phyloP scores from a whole-genome alignment of 2,113 vertebrate species.

The Xenopus borealis region DNA sequence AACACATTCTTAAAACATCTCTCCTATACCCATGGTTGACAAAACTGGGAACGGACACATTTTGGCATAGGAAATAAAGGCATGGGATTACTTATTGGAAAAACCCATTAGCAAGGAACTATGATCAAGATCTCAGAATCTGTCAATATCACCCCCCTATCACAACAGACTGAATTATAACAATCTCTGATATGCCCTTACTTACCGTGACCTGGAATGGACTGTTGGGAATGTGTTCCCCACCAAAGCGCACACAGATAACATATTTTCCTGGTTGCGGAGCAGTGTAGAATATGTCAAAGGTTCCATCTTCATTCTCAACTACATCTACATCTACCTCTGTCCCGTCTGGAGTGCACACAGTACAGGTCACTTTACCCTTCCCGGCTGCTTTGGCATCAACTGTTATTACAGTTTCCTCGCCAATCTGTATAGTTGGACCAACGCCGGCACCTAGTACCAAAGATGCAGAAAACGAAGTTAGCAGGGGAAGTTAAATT shows the following conservation, averaged over 20 bases:
- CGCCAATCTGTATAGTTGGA: conserved; percentile 92
- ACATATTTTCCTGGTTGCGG: conserved; percentile 92
- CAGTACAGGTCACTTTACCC: conserved; percentile 93
- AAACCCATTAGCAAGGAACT: too few relatives aligned
- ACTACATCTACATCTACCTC: conserved; percentile 93
- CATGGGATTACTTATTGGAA: too few relatives aligned
- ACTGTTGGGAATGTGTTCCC: conserved; percentile 95
- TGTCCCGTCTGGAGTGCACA: conserved; percentile 85
- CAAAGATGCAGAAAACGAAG: conserved; percentile 10
- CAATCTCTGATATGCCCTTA: neutral
- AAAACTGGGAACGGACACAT: too few relatives aligned
- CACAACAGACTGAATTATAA: too few relatives aligned
- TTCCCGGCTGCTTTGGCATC: conserved; percentile 92
- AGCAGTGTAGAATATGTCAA: conserved; percentile 95
- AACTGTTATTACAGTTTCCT: conserved; percentile 92
- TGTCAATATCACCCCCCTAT: too few relatives aligned
- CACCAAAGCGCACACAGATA: conserved; percentile 92
- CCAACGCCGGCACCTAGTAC: conserved; percentile 81
- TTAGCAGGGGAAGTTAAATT: neutral
- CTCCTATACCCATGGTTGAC: too few relatives aligned
- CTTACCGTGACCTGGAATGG: conserved; percentile 95
- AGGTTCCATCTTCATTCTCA: conserved; percentile 91
- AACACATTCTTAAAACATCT: too few relatives aligned
- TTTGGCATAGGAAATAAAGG: too few relatives aligned
- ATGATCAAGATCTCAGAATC: too few relatives aligned